phyloP scores from a whole-genome alignment of 2,113 vertebrate species.

The Natator depressus region DNA sequence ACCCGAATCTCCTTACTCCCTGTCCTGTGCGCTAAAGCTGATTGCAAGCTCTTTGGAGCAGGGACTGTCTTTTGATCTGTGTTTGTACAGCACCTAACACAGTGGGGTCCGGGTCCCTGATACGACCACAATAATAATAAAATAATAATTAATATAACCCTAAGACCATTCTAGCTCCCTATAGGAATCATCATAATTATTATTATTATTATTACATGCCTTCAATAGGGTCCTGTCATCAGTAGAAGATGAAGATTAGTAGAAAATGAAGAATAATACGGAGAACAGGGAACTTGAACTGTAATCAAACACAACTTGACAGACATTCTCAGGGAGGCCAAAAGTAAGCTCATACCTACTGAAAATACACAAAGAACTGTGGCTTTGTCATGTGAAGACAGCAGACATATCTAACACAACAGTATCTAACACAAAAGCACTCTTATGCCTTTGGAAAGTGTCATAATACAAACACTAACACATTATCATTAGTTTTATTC shows the following conservation, averaged over 20 bases:
- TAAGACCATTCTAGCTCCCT: too few relatives aligned
- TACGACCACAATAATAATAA: too few relatives aligned
- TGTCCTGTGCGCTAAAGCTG: background rate
- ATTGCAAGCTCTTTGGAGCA: background rate
- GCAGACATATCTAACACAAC: conserved; percentile 57
- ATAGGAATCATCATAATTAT: background rate
- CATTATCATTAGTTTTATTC: conserved; percentile 8
- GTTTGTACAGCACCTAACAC: background rate
- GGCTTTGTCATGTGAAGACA: background rate
- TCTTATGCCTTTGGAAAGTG: conserved; percentile 4
- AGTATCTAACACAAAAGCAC: conserved; percentile 34
- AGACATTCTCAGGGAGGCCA: background rate
- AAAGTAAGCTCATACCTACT: conserved; percentile 39
- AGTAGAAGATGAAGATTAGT: too few relatives aligned
- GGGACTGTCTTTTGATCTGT: background rate
- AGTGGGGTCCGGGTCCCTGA: background rate
- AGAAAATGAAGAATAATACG: conserved; percentile 1
- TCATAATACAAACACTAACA: conserved; percentile 23
- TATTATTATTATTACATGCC: background rate
- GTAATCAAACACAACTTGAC: background rate
- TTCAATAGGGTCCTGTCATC: background rate
- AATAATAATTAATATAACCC: too few relatives aligned
- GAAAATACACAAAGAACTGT: background rate
- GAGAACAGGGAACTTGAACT: conserved; percentile 23
- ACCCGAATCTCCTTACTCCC: background rate